Percentiles rank a stretch among this genome's conserved stretches.
These are phyloP conservation scores for Etheostoma spectabile DNA, from an alignment of 2,113 vertebrate species.

Conservation along the genomic window DNA sequence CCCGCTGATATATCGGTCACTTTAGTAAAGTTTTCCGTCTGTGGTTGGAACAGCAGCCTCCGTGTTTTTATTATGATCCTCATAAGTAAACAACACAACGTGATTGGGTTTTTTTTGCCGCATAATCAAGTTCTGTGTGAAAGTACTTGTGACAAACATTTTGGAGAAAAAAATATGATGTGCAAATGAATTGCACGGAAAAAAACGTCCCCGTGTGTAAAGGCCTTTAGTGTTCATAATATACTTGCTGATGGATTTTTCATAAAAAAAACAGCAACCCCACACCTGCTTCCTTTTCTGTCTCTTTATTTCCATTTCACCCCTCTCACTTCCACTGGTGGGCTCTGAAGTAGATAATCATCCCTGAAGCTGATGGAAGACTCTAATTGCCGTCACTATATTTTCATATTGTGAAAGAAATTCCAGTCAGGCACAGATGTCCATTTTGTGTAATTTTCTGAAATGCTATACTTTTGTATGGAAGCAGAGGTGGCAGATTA, in stretches of 20 bases:
- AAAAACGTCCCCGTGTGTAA: too few species aligned
- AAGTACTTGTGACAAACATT: too few species aligned
- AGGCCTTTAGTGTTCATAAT: too few species aligned
- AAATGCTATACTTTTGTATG: slow-evolving; percentile 77
- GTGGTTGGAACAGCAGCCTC: too few species aligned
- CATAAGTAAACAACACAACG: too few species aligned
- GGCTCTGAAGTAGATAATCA: slow-evolving; percentile 71
- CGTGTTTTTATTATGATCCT: too few species aligned
- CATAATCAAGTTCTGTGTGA: too few species aligned
- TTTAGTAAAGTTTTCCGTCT: too few species aligned
- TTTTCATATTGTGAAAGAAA: slow-evolving; percentile 72
- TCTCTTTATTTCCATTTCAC: slow-evolving; percentile 44
- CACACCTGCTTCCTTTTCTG: slow-evolving; percentile 62
- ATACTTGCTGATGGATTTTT: background rate
- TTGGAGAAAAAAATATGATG: too few species aligned
- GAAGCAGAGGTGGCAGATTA: slow-evolving; percentile 59
- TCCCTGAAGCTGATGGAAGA: slow-evolving; percentile 69
- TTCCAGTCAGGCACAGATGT: slow-evolving; percentile 66
- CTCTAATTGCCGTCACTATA: slow-evolving; percentile 70
- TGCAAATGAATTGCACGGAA: too few species aligned
- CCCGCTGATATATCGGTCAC: too few species aligned
- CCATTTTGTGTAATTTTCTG: slow-evolving; percentile 83
- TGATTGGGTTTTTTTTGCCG: too few species aligned
- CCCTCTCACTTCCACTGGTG: slow-evolving; percentile 44
- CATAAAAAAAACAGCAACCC: slow-evolving; percentile 14